These are phyloP conservation scores for Zoroaster sp. DNA, from an alignment of 53 echinoderm and acorn worm species.

Conservation along the genomic window DNA sequence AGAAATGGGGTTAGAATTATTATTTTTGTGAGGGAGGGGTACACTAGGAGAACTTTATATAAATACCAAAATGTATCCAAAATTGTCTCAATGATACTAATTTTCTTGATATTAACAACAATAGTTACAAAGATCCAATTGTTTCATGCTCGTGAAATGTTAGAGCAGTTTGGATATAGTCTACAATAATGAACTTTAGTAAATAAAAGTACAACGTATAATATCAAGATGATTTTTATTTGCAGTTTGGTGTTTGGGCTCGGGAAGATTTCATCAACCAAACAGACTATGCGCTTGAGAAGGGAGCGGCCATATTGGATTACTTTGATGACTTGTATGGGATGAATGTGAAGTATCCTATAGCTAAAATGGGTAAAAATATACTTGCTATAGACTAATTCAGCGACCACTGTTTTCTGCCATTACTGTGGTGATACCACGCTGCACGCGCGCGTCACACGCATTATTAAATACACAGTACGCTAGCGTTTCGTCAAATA, in stretches of 20 bases:
- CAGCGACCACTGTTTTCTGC: too few relatives aligned
- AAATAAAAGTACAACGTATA: neutral
- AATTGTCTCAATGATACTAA: neutral
- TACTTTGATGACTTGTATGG: slow-evolving; percentile 80
- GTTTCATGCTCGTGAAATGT: neutral
- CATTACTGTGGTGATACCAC: too few relatives aligned
- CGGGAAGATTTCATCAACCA: slow-evolving; percentile 64
- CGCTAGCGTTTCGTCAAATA: neutral
- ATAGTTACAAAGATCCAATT: neutral
- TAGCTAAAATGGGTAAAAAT: slow-evolving; percentile 81
- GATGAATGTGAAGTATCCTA: slow-evolving; percentile 61
- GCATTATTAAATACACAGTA: neutral
- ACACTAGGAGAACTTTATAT: too few relatives aligned
- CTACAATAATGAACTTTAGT: neutral
- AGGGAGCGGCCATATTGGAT: slow-evolving; percentile 68
- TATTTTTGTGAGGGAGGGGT: too few relatives aligned
- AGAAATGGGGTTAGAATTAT: neutral
- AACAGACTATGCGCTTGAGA: slow-evolving; percentile 65
- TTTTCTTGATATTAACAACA: neutral
- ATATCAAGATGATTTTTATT: neutral
- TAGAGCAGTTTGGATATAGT: neutral
- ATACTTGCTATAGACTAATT: neutral
- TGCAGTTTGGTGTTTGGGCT: slow-evolving; percentile 79
- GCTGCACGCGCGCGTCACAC: too few relatives aligned
- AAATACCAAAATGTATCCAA: neutral